Evolutionary conservation across 2,888 invertebrate genomes (phyloP).

Genomic region (Ophioninae sp.): DNA sequence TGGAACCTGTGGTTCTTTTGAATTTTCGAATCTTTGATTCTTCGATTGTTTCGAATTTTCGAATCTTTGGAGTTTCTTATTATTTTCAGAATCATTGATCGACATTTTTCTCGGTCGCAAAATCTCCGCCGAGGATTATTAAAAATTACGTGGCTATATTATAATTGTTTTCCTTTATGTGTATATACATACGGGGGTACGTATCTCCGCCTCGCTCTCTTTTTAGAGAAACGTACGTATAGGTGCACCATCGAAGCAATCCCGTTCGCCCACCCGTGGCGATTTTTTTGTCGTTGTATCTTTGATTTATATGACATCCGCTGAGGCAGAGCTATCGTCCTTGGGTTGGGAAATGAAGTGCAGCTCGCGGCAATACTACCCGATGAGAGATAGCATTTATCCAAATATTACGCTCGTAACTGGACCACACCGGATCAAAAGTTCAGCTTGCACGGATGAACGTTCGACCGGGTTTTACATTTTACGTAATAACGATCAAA

Average conservation of each 20-base stretch:
- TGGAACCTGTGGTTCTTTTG: no score
- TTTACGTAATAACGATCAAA: slow-evolving; percentile 12
- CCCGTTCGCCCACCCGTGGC: slow-evolving; percentile 44
- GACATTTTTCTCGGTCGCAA: not conserved
- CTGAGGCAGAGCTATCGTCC: slow-evolving; percentile 39
- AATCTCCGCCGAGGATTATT: no score
- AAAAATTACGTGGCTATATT: no score
- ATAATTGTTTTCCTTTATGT: not conserved
- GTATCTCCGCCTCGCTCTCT: not conserved
- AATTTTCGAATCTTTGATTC: not conserved
- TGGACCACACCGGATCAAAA: slow-evolving; percentile 27
- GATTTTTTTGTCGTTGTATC: slow-evolving; percentile 25
- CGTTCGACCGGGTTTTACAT: not conserved
- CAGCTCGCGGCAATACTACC: slow-evolving; percentile 21
- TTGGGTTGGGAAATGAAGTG: slow-evolving; percentile 29
- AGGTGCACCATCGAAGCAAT: slow-evolving; percentile 53
- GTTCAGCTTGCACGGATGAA: slow-evolving; percentile 14
- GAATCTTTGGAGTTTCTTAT: not conserved
- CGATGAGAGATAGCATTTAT: slow-evolving; percentile 50
- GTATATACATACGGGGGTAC: not conserved
- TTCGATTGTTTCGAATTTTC: not conserved
- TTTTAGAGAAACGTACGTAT: slow-evolving; percentile 6
- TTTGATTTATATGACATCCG: slow-evolving; percentile 52
- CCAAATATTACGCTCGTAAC: slow-evolving; percentile 48
- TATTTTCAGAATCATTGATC: not conserved